Evolutionary conservation across 2,888 invertebrate genomes (phyloP).

Genomic region (Aphidoletes aphidimyza): DNA sequence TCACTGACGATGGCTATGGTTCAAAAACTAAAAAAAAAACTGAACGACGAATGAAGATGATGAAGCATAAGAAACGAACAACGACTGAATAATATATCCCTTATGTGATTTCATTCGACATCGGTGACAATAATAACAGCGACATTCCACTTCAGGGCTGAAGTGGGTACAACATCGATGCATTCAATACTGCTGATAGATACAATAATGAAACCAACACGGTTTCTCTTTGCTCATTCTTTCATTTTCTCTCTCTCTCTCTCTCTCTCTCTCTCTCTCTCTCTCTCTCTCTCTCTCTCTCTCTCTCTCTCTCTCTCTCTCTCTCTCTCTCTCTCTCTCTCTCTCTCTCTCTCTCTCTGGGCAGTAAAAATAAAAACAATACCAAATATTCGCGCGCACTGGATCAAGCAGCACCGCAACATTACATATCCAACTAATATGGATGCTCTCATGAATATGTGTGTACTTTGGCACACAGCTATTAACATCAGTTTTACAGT

Average conservation of each 20-base stretch:
- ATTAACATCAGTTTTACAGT: conserved; percentile 52
- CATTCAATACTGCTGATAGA: conserved; percentile 31
- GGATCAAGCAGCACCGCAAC: background rate
- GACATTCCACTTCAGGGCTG: conserved; percentile 40
- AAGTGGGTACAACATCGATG: background rate
- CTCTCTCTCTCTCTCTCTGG: background rate
- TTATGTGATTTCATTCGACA: conserved; percentile 50
- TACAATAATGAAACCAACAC: background rate
- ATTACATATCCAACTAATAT: background rate
- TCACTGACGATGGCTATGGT: background rate
- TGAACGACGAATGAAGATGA: conserved; percentile 6
- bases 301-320: no score
- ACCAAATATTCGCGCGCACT: no score
- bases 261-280: no score
- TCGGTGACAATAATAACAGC: conserved; percentile 51
- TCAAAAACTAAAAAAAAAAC: background rate
- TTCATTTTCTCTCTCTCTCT: background rate
- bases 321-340: no score
- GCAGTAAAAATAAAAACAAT: background rate
- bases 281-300: no score
- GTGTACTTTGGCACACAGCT: conserved; percentile 13
- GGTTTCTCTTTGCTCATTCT: background rate
- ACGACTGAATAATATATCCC: conserved; percentile 52
- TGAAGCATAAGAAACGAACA: conserved; percentile 38
- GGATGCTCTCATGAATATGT: background rate